These are phyloP conservation scores for Hydriomena furcata DNA, from an alignment of 2,888 invertebrate species.

Conservation along the genomic window DNA sequence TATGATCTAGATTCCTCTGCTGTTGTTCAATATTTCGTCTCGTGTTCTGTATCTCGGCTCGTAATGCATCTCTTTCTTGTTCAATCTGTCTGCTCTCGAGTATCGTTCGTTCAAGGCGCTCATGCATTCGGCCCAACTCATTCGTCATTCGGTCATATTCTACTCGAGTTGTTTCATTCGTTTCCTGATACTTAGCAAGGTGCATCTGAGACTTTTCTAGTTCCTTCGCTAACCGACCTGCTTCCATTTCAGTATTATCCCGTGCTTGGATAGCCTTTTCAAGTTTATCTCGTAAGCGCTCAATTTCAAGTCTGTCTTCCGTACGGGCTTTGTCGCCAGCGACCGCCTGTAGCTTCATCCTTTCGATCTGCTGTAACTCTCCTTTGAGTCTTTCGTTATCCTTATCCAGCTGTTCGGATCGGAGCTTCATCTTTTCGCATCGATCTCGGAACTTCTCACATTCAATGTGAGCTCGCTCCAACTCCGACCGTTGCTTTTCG, in stretches of 20 bases:
- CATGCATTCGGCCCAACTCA: constrained; percentile 91
- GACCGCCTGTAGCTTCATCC: constrained; percentile 87
- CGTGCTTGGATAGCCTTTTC: constrained; percentile 92
- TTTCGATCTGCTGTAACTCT: constrained; percentile 87
- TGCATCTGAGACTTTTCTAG: constrained; percentile 93
- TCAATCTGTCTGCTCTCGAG: constrained; percentile 88
- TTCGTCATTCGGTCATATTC: constrained; percentile 93
- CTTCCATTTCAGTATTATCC: constrained; percentile 93
- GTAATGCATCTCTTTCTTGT: constrained; percentile 88
- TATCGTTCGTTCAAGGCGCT: constrained; percentile 89
- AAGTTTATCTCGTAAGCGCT: constrained; percentile 92
- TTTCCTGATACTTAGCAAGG: constrained; percentile 92
- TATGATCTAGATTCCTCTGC: constrained; percentile 85
- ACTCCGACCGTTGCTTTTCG: constrained; percentile 91
- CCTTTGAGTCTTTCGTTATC: constrained; percentile 78
- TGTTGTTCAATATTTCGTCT: constrained; percentile 86
- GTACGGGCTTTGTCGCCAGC: constrained; percentile 86
- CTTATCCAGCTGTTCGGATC: constrained; percentile 87
- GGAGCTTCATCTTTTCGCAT: constrained; percentile 91
- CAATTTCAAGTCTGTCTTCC: constrained; percentile 90
- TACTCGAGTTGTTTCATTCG: constrained; percentile 91
- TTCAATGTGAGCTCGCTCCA: constrained; percentile 94
- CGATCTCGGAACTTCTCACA: constrained; percentile 94
- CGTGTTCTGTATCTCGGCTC: constrained; percentile 87
- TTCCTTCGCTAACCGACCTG: constrained; percentile 92